Conservation (phyloP, 2,888 invertebrate species). For the Salticus scenicus region DNA sequence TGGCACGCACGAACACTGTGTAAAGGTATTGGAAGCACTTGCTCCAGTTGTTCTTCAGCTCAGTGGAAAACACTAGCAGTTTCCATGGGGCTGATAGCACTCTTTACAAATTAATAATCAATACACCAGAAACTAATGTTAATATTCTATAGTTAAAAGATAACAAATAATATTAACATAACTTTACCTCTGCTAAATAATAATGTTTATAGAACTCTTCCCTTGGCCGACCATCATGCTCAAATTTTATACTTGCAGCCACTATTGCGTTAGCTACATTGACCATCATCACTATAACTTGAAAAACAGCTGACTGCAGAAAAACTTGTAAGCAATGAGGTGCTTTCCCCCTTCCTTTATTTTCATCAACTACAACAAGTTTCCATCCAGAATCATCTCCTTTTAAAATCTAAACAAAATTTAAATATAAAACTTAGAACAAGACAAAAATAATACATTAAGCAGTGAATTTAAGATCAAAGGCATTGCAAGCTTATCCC, state of each 20-base stretch:
- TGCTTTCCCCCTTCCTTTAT: conserved; percentile 82
- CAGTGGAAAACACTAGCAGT: too few species aligned
- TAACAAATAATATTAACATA: too few species aligned
- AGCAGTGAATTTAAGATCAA: background rate
- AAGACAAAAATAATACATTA: too few species aligned
- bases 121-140: too few species aligned
- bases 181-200: conserved; percentile 92
- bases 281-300: conserved; percentile 93
- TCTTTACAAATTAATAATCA: too few species aligned
- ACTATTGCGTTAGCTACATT: conserved; percentile 96
- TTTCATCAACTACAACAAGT: conserved; percentile 95
- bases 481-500: background rate
- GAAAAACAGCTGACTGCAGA: conserved; percentile 92
- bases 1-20: too few species aligned
- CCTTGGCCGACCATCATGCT: conserved; percentile 86
- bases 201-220: conserved; percentile 87
- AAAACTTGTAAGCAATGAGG: conserved; percentile 90
- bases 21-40: too few species aligned
- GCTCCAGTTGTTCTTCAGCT: too few species aligned
- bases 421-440: too few species aligned
- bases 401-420: conserved; percentile 83
- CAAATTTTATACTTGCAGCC: conserved; percentile 95
- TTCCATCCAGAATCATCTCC: conserved; percentile 97
- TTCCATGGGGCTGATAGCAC: too few species aligned
- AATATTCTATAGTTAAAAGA: too few species aligned